Base-by-base conservation (phyloP, 2,797 vertebrate genomes). In the Rhodeus uyekii region DNA sequence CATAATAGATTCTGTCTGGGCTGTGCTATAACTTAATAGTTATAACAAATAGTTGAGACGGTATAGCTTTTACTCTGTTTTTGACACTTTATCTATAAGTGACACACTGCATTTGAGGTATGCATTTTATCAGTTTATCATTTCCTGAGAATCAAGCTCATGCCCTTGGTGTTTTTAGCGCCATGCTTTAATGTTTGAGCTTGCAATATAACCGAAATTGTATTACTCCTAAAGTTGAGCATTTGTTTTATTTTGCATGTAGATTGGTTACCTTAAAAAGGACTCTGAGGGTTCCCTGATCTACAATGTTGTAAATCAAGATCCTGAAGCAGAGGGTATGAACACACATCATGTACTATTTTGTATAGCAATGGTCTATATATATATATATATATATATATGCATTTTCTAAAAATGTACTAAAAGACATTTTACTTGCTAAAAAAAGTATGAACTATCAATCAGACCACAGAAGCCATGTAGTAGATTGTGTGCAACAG, bases 241-340 rank as follows among this genome's bases (percentile, higher is more conserved):
- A 12, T 58, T 19, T 64, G 76, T 86, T 42, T 63, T 22, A 83
- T 89, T 76, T 38, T 90, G 7, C 80, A 92, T 93, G 76, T 91
- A 99, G 97, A 98, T 99, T 86, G 98, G 98, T 29, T 96, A 97
- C 88, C 92, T 99, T 84, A 97, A 94, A 89, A 99, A 98, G 92
- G 96, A 94, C 9, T 80, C 92, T 1, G 97, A 98, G 7, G 93
- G 95, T 29, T 92, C 94, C 82, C 92, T 99, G 64, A 69, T 96
- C 8, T 99, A 99, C 89, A 96, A 93, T 0, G 97, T 99, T 78
- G 97, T 99, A 77, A 99, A 98, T 89, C 92, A 95, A 1, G 96
- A 99, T 90, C 96, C 96, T 42, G 97, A 99, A 3, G 93, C 93
- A 3, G 97, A 99, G 88, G 98, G 98, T 98, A 94, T 88, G 89